phyloP scores from a whole-genome alignment of 2,113 vertebrate species.

The Aythya baeri region DNA sequence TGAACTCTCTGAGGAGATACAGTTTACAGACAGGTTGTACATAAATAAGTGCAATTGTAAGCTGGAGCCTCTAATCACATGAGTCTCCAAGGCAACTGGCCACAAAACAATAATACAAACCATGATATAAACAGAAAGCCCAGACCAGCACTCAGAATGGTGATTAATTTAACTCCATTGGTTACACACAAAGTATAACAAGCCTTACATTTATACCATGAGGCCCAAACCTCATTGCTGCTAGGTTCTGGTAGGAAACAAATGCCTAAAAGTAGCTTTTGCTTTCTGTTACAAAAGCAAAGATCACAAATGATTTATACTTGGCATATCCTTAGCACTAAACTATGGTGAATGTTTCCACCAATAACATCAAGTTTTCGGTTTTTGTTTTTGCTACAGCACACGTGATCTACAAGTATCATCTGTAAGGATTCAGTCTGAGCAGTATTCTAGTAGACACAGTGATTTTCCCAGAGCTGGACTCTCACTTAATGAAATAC shows the following conservation, averaged over 20 bases:
- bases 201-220: accelerated
- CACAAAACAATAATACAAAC: not conserved
- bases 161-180: not conserved
- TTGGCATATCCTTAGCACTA: not conserved
- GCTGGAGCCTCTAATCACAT: not conserved
- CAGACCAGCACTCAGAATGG: not conserved
- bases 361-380: not conserved
- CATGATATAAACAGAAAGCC: not conserved
- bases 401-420: not conserved
- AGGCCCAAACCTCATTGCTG: not conserved
- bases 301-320: not conserved
- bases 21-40: not conserved
- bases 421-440: not conserved
- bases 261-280: not conserved
- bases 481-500: not conserved
- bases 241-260: not conserved
- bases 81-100: not conserved
- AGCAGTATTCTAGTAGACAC: not conserved
- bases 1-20: not conserved
- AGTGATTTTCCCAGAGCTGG: not conserved
- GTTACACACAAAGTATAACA: not conserved
- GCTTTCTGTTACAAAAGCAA: not conserved
- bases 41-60: not conserved
- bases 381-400: not conserved
- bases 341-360: not conserved